Percentiles rank a stretch among this genome's conserved stretches.
Conservation (phyloP, 2,888 invertebrate species). For the Chymomyza fuscimana region DNA sequence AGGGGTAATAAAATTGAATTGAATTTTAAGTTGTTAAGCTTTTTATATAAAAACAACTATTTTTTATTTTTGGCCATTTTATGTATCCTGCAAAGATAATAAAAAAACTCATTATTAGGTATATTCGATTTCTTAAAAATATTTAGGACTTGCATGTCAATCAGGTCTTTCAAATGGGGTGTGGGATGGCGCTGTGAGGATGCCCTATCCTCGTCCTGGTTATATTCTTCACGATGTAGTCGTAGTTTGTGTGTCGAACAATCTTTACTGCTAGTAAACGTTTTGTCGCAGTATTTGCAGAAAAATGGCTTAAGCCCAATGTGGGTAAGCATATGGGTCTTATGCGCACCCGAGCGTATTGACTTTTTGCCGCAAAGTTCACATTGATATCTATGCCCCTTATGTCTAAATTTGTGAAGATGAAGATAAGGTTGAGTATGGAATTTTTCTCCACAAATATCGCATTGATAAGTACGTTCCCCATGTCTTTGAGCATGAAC, state of each 20-base stretch:
- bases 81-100: neutral
- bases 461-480: constrained; percentile 78
- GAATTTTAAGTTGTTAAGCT: neutral
- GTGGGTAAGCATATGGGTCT: constrained; percentile 78
- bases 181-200: constrained; percentile 65
- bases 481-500: constrained; percentile 80
- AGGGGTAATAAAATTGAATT: too few relatives aligned
- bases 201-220: constrained; percentile 68
- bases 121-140: neutral
- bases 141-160: constrained; percentile 66
- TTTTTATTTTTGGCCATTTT: neutral
- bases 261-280: constrained; percentile 78
- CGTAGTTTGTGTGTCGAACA: constrained; percentile 78
- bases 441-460: constrained; percentile 77
- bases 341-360: constrained; percentile 77
- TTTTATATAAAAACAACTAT: constrained; percentile 23
- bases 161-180: constrained; percentile 77
- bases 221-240: constrained; percentile 74
- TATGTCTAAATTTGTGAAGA: constrained; percentile 79
- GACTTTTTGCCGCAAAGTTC: constrained; percentile 74
- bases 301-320: constrained; percentile 77
- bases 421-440: constrained; percentile 80
- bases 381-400: constrained; percentile 75
- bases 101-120: neutral
- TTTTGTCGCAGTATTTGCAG: constrained; percentile 77